Evolutionary conservation across 2,888 invertebrate species (phyloP), one percentile per base, ranked within the genome.

Genomic region (Eupithecia tripunctaria): DNA sequence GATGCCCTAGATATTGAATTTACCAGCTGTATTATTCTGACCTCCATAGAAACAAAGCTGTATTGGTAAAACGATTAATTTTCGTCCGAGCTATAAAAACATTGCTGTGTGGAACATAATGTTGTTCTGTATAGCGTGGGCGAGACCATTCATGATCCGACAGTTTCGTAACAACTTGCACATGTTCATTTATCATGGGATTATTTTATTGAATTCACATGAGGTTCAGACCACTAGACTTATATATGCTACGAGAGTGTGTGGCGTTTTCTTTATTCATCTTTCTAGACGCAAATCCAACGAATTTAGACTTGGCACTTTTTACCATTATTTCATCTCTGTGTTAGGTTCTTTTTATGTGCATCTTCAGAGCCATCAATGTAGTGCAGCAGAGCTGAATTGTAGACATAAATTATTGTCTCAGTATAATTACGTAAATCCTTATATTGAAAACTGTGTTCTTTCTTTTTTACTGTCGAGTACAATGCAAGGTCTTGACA

Each of bases 1-100:
- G 36, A 36, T 75, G 75, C 68, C 74, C 32, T 36, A n/a, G 29
- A 12, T 63, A 36, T 36, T 36, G n/a, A n/a, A n/a, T n/a, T n/a
- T 10, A 63, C 71, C 73, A 77, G 79, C 76, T 78, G 80, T 82
- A 82, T 81, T 74, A 63, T 21, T 77, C 70, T 84, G 87, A 88
- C 89, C 89, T 89, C 85, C 86, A 86, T 86, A 81, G 75, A 79
- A 82, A 83, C 82, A 82, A 84, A 85, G 86, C 81, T 85, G 85
- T 84, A 85, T 84, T 91, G 92, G 82, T 90, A 89, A 88, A 92
- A 86, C 88, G 88, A 92, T 93, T 92, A 93, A 90, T 89, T 89
- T 87, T 79, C 87, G 81, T 81, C 79, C 80, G 80, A 62, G 71
- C 71, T 81, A 83, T 82, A 86, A 83, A 85, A 85, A 80, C 80